Base-by-base conservation (phyloP, 2,888 invertebrate genomes). In the Bombyx huttoni region DNA sequence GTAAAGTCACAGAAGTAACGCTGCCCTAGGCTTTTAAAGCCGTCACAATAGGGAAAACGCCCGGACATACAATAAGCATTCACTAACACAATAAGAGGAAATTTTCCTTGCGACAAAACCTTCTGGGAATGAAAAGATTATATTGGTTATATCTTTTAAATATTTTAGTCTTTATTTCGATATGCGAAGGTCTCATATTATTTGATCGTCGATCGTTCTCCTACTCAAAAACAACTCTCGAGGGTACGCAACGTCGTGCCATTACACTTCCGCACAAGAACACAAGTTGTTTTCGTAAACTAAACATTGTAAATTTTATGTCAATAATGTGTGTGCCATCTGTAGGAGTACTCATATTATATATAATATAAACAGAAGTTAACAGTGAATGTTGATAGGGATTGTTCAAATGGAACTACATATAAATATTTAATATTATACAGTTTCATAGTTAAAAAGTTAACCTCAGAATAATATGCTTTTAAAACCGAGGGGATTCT, bases 41-140 rank as follows among this genome's bases (percentile, higher is more conserved):
- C 60, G 65, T 69, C 68, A 79, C 79, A 82, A 81, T 78, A 64
- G 75, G 67, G 71, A 79, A 79, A 80, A 74, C 70, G 77, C 68
- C 76, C 71, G 70, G 70, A 75, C 79, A 76, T 78, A 82, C 81
- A 80, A 82, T 85, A 80, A 81, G 79, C 75, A 75, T 78, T 81
- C 71, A 66, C 80, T 81, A 80, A 83, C 76, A 82, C 78, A 81
- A 84, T 84, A 81, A 82, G 81, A 78, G 73, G 74, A 75, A 78
- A 78, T 75, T 78, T 78, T 78, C 75, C 70, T 76, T 65, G 69
- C 68, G 70, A 70, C 70, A 67, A 62, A 67, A 61, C 60, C 65
- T 58, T 67, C 68, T 66, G 62, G 57, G 67, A 64, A 67, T 65
- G 68, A 69, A 74, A 78, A 76, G 71, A 75, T 74, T 72, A 70